Percentiles rank a stretch among this genome's conserved stretches.
These are phyloP conservation scores for Agriopis aurantiaria DNA, from an alignment of 2,888 invertebrate species.

Conservation along the genomic window DNA sequence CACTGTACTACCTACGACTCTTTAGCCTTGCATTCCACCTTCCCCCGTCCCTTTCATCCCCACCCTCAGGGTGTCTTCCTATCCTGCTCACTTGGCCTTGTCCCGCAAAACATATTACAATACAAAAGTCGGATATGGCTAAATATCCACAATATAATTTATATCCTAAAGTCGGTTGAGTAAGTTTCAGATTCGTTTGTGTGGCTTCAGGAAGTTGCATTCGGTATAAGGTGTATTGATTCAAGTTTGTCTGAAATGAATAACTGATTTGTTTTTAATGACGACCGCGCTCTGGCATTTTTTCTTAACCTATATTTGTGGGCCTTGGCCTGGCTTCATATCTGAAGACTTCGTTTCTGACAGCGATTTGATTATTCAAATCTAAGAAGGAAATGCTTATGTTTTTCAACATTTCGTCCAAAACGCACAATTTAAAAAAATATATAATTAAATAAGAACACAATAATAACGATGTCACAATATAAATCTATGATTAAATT, in stretches of 20 bases:
- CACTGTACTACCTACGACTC: conserved; percentile 81
- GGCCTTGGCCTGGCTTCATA: conserved; percentile 65
- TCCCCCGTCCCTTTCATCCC: conserved; percentile 57
- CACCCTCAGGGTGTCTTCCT: conserved; percentile 48
- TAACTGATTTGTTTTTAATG: conserved; percentile 75
- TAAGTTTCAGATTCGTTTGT: conserved; percentile 54
- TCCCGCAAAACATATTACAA: conserved; percentile 69
- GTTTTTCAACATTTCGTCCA: conserved; percentile 4
- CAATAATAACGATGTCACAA: too few relatives aligned
- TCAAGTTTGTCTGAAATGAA: conserved; percentile 57
- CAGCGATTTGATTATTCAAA: conserved; percentile 42
- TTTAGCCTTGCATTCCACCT: conserved; percentile 78
- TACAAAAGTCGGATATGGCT: conserved; percentile 79
- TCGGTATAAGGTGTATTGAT: conserved; percentile 66
- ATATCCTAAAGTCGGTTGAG: conserved; percentile 54
- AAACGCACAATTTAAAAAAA: background rate
- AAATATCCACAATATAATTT: conserved; percentile 66
- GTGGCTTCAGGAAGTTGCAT: conserved; percentile 60
- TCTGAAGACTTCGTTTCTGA: conserved; percentile 43
- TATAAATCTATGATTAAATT: too few relatives aligned
- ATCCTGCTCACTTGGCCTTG: conserved; percentile 75
- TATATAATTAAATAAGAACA: too few relatives aligned
- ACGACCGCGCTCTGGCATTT: conserved; percentile 58
- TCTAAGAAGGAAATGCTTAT: conserved; percentile 24
- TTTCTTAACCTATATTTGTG: conserved; percentile 69